Base-by-base conservation (phyloP, 2,888 invertebrate species). In the Sialis lutaria region DNA sequence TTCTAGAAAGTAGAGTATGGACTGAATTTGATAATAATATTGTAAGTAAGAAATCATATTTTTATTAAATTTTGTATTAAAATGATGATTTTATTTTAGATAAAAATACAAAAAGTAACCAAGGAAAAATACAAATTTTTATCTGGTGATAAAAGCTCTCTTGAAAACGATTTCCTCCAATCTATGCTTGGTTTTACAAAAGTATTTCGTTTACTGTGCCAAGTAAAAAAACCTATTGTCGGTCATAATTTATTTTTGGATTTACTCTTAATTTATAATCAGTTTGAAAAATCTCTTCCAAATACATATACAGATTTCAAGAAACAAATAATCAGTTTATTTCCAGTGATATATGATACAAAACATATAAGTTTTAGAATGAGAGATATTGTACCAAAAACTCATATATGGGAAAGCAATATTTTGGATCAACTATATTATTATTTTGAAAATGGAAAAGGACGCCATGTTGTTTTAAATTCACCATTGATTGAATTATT, bases 221-320 rank as follows among this genome's bases (percentile, higher is more conserved):
- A 63, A 2, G 60, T 70, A 6, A 69, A 74, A 52, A 85, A 82
- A 65, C 85, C 85, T 4, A 64, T 88, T 22, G 64, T 87, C 30
- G 85, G 84, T 0, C 88, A 88, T 60, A 89, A 89, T 60, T 60
- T 77, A 50, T 68, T 82, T 46, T 62, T 80, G 50, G 88, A 88
- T 61, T 62, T 79, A 1, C 59, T 87, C 54, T 67, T 85, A 30
- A 62, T 85, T 48, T 77, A 80, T 56, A 77, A 79, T 55, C 79
- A 81, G 58, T 87, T 87, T 59, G 73, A 80, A 55, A 71, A 72
- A 44, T 73, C 78, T 1, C 59, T 87, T 45, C 87, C 87, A 33
- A 64, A 72, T 8, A 72, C 67, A 31, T 83, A 82, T 58, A 57
- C 57, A 1, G 59, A 61, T 6, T 87, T 84, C 58, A 87, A 87